A percentile compares a stretch with the other conserved stretches of the same genome.
phyloP scores from a whole-genome alignment of 2,888 invertebrate species.

The Andrena trimmerana region DNA sequence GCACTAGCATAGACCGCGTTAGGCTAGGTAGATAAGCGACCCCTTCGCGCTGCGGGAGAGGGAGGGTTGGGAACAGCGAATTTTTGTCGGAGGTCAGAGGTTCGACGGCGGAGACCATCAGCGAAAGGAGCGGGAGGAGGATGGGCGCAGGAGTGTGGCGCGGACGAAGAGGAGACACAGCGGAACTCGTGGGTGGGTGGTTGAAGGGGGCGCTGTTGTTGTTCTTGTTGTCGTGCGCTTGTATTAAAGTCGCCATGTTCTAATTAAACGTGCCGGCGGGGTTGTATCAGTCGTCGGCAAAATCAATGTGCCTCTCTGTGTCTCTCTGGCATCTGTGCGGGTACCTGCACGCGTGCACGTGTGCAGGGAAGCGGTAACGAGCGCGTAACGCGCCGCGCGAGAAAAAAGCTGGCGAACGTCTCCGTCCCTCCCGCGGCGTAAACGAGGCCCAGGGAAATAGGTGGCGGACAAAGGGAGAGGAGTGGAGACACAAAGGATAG shows the following conservation, averaged over 20 bases:
- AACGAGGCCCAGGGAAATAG: constrained; percentile 49
- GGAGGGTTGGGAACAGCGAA: constrained; percentile 7
- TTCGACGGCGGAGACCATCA: constrained; percentile 17
- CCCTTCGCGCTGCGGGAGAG: constrained; percentile 64
- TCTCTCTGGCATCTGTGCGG: not conserved
- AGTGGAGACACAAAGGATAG: constrained; percentile 57
- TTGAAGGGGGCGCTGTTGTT: constrained; percentile 79
- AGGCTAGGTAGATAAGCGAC: constrained; percentile 78
- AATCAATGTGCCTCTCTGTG: constrained; percentile 78
- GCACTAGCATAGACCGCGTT: constrained; percentile 75
- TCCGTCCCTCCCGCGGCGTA: constrained; percentile 23
- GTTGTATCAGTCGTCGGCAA: constrained; percentile 84
- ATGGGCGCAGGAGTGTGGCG: constrained; percentile 12
- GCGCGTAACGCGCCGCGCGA: not conserved
- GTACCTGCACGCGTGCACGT: no score
- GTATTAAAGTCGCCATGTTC: constrained; percentile 84
- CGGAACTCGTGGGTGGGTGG: constrained; percentile 20
- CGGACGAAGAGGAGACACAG: constrained; percentile 28
- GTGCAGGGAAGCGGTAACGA: no score
- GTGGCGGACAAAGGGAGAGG: constrained; percentile 37
- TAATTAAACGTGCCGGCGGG: constrained; percentile 84
- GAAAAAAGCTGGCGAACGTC: not conserved
- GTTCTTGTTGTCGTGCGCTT: constrained; percentile 84
- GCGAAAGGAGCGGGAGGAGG: constrained; percentile 19
- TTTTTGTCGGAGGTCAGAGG: constrained; percentile 36